Evolutionary conservation across 2,113 vertebrate genomes (phyloP), one percentile per base, ranked within the genome.

Genomic region (Oophaga pumilio): DNA sequence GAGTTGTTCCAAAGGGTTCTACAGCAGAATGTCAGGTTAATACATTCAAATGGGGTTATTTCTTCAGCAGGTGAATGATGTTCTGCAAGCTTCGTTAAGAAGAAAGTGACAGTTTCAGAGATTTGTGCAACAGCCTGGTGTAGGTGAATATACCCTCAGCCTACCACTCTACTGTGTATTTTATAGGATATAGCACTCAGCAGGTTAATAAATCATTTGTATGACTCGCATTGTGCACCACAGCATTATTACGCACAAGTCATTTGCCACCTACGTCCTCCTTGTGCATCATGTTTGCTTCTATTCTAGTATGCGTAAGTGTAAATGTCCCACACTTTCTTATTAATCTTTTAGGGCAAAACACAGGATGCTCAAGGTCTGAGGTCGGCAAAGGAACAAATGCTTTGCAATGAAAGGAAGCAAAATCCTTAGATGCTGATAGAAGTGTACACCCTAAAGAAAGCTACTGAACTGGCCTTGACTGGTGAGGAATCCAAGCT

Each of bases 311-410:
- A 83, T 89, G 90, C 90, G 89, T 79, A 76, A 91, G 71, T 56
- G 89, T 90, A 90, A 90, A 90, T 90, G 87, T 90, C 89, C 89
- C 90, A 90, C 89, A 93, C 78, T 87, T 60, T 71, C 84, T 88
- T 88, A 90, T 91, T 89, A 76, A 49, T 66, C 18, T 66, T 28
- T 26, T 83, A 90, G 80, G 85, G 79, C 50, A 89, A 88, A 74
- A 90, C 90, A 93, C 92, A 92, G 93, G 93, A 93, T 91, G 92
- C 86, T 0, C 79, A 0, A n/a, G 90, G 91, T 91, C 91, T 91
- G 82, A 89, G 92, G 91, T 92, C 92, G 91, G 0, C 73, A 89
- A 88, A 91, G 43, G 90, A 92, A 93, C 77, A 60, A 79, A 68
- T 49, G 20, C 84, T 50, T 64, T 84, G 89, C 76, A 89, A 62